Base-by-base conservation (phyloP, 2,113 vertebrate species). In the Bucco capensis region DNA sequence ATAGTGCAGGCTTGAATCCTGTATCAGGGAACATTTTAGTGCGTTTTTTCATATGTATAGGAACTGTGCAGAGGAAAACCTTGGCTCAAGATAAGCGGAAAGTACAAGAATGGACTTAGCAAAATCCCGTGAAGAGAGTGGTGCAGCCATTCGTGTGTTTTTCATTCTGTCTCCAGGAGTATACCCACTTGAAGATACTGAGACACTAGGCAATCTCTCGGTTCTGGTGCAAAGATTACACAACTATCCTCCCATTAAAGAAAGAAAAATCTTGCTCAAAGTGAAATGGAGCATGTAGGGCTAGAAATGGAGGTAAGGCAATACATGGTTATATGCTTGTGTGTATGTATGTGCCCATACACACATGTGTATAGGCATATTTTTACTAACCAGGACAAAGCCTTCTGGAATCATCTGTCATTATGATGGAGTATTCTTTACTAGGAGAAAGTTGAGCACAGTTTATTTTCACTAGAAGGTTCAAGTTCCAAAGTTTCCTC, bases 121-220 rank as follows among this genome's bases (percentile, higher is more conserved):
- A 65, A 98, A 98, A 96, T 96, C 97, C 24, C 97, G 93, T 72
- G 96, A 98, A 91, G 97, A 98, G 35, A 98, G 97, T 86, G 91
- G 92, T 90, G 96, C 98, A 3, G 92, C 95, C 40, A 97, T 91
- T 24, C 98, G 98, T 1, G 22, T 98, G 37, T 98, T 99, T 96
- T 99, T 98, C 87, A 97, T 99, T 94, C 97, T 98, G 42, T 98
- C 98, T 81, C 97, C 97, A 65, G 98, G 98, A 76, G 96, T 97
- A 6, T 96, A 98, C 58, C 96, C 98, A 49, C 96, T 98, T 16
- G 98, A 98, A 97, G 97, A 98, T 95, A 96, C 96, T 9, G 98
- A 98, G 92, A 96, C 88, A 37, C 97, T 98, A 31, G 96, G 96
- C 98, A 96, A 96, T 54, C 40, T 74, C 56, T 78, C 95, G 17